Evolutionary conservation across 2,888 invertebrate genomes (phyloP), one percentile per base, ranked within the genome.

Genomic region (Drosophila imparisetae): DNA sequence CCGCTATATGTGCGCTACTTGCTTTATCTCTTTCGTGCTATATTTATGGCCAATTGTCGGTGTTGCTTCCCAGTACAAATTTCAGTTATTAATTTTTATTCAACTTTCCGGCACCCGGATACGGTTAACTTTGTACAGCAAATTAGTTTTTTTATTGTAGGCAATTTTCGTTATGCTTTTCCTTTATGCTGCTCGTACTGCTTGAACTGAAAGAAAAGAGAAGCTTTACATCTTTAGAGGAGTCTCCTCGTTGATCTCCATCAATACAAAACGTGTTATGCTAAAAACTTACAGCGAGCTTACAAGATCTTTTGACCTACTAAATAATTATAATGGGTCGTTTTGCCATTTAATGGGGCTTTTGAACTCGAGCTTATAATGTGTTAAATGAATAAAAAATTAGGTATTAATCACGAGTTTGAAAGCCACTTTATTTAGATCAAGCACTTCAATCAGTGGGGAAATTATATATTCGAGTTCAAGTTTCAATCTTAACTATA

Each of bases 41-140:
- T 69, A 84, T 84, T 89, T 84, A 89, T 89, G 85, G 50, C 62
- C 72, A 74, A 73, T 67, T 72, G 54, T 66, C 53, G 61, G 65
- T 15, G 13, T 57, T 57, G 45, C 8, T 63, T 66, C 68, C 27
- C 45, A 45, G 61, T 59, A 68, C 65, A 77, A 70, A 66, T 67
- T 77, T 71, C 72, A 71, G 80, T 85, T 85, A 87, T 87, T 85
- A 80, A 89, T 86, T 80, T 75, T 71, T 50, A 60, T 40, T 24
- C 21, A 45, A 59, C 42, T 61, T 42, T 66, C 80, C 75, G 57
- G 7, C 79, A 69, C 68, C n/a, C 75, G 49, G 15, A 38, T 34
- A 27, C 21, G 10, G 21, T 40, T 50, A 38, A 42, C 53, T 62
- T 58, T 52, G 48, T 24, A 50, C 36, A 67, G 52, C 34, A 72